phyloP scores from a whole-genome alignment of 2,888 invertebrate genomes.

The Hipparchia semele region DNA sequence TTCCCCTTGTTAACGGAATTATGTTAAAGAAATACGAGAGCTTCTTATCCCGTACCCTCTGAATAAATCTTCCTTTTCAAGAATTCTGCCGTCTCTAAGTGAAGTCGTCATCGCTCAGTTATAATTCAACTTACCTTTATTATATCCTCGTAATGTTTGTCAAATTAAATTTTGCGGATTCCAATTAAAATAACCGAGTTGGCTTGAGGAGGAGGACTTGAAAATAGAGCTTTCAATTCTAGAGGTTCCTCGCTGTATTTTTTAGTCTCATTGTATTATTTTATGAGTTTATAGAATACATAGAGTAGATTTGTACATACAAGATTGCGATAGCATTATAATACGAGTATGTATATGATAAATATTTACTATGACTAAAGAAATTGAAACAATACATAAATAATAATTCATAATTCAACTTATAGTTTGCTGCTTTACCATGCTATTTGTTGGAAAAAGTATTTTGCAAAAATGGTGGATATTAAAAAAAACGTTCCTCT shows the following conservation, averaged over 20 bases:
- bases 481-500: too few species aligned
- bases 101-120: constrained; percentile 41
- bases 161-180: constrained; percentile 41
- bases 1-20: constrained; percentile 69
- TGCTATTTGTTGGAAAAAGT: too few species aligned
- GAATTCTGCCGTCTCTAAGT: constrained; percentile 44
- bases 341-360: too few species aligned
- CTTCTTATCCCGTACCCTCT: constrained; percentile 65
- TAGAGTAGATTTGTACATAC: too few species aligned
- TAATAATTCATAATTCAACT: too few species aligned
- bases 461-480: too few species aligned
- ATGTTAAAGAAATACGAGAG: constrained; percentile 70
- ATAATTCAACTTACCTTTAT: constrained; percentile 42
- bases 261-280: background rate
- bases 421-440: too few species aligned
- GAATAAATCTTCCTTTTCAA: constrained; percentile 69
- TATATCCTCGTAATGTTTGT: constrained; percentile 43
- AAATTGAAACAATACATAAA: too few species aligned
- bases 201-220: constrained; percentile 19
- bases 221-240: constrained; percentile 16
- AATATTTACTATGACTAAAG: too few species aligned
- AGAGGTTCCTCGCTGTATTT: background rate
- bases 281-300: too few species aligned
- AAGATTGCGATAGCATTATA: too few species aligned
- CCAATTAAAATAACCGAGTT: constrained; percentile 42